Base-by-base conservation (phyloP, 2,797 vertebrate species). In the Gastrophryne carolinensis region DNA sequence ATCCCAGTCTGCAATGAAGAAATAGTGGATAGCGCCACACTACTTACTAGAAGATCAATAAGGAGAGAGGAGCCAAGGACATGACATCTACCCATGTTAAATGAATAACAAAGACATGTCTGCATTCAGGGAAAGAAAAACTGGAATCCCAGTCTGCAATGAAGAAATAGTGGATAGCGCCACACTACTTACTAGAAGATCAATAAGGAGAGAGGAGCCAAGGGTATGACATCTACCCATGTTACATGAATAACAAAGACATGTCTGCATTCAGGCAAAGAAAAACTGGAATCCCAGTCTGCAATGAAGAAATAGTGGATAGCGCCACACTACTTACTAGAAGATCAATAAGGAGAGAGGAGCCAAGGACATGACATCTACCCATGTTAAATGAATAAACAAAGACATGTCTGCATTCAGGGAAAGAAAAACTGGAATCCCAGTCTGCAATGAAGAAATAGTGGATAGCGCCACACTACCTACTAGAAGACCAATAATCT, bases 361-460 rank as follows among this genome's bases (percentile, higher is more conserved):
- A 74, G 17, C 37, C 72, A 74, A 74, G 62, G 57, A 29, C 72
- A 74, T 32, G 44, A 63, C 32, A 32, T 8, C 17, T 47, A 12
- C 19, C 47, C 17, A 11, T 9, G 44, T 3, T 23, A 19, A 5
- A 50, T 6, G 13, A 11, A 1, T 9, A 15, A 10, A 35, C 15
- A 54, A 27, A 27, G 23, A 3, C 50, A 24, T 5, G 11, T 54
- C 13, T 3, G 7, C 21, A 2, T 24, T 24, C 12, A 23, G 21
- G 24, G 29, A 34, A 50, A 13, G 21, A 8, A 4, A 66, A 7
- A 66, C 19, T 47, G 9, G 7, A 17, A 47, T 44, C 37, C 44
- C 19, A 41, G n/a, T n/a, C 11, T 12, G 10, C 9, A 12, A 19
- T 12, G n/a, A 12, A n/a, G 13, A n/a, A 39, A 64, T 11, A 2